phyloP scores from a whole-genome alignment of 2,113 vertebrate species.

The Danio rerio region DNA sequence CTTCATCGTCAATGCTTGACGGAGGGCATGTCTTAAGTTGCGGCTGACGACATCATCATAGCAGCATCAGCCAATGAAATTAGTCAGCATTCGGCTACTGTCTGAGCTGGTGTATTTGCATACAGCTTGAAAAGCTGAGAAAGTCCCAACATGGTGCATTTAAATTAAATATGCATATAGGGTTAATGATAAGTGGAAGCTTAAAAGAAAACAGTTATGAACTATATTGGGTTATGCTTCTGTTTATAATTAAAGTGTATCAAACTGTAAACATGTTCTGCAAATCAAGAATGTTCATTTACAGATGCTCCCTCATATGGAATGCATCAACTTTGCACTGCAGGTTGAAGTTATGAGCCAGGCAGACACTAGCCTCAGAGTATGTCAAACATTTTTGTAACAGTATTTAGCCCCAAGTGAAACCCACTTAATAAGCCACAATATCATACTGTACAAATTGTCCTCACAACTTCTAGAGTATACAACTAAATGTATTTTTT shows the following conservation, averaged over 20 bases:
- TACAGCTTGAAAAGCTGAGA: too few species aligned
- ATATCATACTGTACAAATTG: too few species aligned
- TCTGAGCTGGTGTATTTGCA: too few species aligned
- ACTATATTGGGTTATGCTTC: background rate
- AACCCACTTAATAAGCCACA: too few species aligned
- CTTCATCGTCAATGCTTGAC: too few species aligned
- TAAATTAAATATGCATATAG: background rate
- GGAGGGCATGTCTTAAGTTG: too few species aligned
- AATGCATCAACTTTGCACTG: slow-evolving; percentile 57
- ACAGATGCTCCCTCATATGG: slow-evolving; percentile 26
- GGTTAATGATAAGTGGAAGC: background rate
- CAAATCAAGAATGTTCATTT: background rate
- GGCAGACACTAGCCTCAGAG: background rate
- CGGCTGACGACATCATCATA: too few species aligned
- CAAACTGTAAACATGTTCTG: background rate
- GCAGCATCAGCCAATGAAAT: too few species aligned
- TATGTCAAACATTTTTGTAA: background rate
- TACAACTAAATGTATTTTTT: too few species aligned
- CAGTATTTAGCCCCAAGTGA: too few species aligned
- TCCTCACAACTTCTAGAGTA: too few species aligned
- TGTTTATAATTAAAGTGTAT: background rate
- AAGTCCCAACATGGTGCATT: background rate
- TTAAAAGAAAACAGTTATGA: background rate
- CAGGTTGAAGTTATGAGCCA: slow-evolving; percentile 20
- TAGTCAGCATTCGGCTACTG: too few species aligned